Conservation (phyloP, 2,113 vertebrate species). For the Pachycephala philippinensis region DNA sequence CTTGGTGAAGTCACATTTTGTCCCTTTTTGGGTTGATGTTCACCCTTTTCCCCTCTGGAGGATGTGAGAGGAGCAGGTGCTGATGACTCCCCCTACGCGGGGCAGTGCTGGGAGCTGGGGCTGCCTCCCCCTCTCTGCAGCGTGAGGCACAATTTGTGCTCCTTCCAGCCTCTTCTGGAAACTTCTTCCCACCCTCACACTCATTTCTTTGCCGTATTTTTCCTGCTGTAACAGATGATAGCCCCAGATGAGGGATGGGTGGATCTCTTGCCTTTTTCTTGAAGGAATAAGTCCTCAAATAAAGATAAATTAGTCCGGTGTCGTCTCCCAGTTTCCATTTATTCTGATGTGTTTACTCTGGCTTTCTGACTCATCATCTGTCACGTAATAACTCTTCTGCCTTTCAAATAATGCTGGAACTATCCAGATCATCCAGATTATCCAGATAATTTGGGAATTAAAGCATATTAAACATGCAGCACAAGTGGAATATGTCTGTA, state of each 20-base stretch:
- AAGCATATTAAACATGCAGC: neutral
- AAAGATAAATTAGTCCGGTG: neutral
- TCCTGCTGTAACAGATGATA: neutral
- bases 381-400: neutral
- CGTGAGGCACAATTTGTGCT: neutral
- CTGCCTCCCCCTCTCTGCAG: neutral
- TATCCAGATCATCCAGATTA: neutral
- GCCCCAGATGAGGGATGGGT: neutral
- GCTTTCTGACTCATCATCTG: neutral
- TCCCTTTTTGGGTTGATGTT: neutral
- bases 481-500: neutral
- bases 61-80: neutral
- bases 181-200: neutral
- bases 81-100: accelerated
- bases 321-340: neutral
- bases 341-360: neutral
- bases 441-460: neutral
- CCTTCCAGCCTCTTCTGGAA: neutral
- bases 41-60: neutral
- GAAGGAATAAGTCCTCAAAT: neutral
- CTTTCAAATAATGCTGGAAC: neutral
- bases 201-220: neutral
- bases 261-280: neutral
- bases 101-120: neutral
- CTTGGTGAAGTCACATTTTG: neutral